Percentiles rank a stretch among this genome's conserved stretches.
Conservation (phyloP, 2,888 invertebrate genomes). For the Diarsia mendica region DNA sequence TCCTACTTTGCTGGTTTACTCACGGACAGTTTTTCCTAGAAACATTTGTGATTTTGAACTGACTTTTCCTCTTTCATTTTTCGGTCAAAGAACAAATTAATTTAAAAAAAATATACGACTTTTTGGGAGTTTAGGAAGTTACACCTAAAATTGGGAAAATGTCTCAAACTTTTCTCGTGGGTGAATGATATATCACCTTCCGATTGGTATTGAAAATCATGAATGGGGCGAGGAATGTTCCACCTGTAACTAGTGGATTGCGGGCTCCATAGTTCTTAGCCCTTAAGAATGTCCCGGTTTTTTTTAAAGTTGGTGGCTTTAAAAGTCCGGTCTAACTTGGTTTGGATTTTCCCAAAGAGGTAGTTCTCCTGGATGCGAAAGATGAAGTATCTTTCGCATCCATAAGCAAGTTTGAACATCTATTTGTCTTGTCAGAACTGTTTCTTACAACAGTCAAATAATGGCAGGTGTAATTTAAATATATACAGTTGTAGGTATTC, state of each 20-base stretch:
- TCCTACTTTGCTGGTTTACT: neutral
- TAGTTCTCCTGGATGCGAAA: neutral
- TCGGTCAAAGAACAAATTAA: neutral
- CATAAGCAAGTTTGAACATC: too few relatives aligned
- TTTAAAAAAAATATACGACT: constrained; percentile 11
- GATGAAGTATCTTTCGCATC: too few relatives aligned
- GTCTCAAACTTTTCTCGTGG: constrained; percentile 15
- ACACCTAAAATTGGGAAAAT: constrained; percentile 30
- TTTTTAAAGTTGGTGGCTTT: neutral
- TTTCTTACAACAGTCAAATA: neutral
- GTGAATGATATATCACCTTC: constrained; percentile 32
- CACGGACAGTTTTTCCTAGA: neutral
- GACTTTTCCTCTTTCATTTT: neutral
- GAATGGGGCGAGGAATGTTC: constrained; percentile 1
- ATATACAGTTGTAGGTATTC: neutral
- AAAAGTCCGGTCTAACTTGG: neutral
- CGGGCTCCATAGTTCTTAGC: neutral
- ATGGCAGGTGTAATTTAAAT: neutral
- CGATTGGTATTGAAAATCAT: constrained; percentile 23
- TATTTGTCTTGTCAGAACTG: neutral
- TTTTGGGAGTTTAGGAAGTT: constrained; percentile 20
- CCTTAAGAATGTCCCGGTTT: neutral
- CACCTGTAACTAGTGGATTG: constrained; percentile 1
- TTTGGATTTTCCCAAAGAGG: neutral
- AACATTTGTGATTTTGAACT: neutral